phyloP scores from a whole-genome alignment of 2,888 invertebrate genomes.

The Entomobrya proxima region DNA sequence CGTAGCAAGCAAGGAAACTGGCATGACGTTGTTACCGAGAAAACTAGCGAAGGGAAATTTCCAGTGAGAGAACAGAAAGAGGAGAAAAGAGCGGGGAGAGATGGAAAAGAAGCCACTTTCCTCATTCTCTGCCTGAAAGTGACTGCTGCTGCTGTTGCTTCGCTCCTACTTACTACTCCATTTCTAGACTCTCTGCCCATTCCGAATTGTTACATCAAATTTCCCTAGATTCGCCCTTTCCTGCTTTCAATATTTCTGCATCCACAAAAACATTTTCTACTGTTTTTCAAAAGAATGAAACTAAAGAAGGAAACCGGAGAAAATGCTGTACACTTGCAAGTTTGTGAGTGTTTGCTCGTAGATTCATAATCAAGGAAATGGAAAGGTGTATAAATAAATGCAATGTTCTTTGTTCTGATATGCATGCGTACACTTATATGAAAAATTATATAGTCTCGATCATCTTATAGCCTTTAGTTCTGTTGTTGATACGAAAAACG shows the following conservation, averaged over 20 bases:
- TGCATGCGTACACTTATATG: no score
- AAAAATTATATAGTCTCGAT: neutral
- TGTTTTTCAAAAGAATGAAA: neutral
- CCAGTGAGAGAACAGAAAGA: conserved; percentile 56
- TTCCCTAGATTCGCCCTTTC: neutral
- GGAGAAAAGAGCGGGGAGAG: conserved; percentile 21
- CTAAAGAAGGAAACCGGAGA: neutral
- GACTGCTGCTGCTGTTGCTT: conserved; percentile 49
- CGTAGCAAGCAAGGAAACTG: conserved; percentile 61
- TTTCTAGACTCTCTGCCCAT: conserved; percentile 16
- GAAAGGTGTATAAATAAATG: no score
- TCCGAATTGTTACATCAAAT: neutral
- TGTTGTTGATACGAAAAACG: neutral
- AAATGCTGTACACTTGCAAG: neutral
- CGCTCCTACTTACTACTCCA: conserved; percentile 7
- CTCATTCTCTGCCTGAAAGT: conserved; percentile 48
- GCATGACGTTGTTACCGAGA: conserved; percentile 60
- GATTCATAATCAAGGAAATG: no score
- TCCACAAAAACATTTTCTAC: neutral
- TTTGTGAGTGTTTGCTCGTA: neutral
- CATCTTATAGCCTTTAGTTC: neutral
- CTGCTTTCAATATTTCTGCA: neutral
- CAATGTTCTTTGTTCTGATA: no score
- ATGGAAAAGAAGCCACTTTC: conserved; percentile 47
- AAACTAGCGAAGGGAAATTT: conserved; percentile 54